Conservation (phyloP, 92 coral and sea anemone genomes). For the Virgularia gustaviana region DNA sequence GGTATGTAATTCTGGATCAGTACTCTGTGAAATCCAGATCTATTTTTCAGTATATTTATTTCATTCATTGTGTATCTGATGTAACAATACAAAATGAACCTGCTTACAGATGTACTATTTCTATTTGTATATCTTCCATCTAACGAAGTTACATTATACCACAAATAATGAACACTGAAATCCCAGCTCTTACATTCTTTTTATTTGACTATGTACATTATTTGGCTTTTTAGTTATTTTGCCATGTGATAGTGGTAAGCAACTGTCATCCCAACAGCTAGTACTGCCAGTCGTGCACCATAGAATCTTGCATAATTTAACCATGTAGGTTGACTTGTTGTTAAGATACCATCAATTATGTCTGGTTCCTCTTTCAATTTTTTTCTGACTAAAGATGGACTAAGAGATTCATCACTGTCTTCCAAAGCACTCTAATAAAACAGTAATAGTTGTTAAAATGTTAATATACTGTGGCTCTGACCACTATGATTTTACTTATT, state of each 20-base stretch:
- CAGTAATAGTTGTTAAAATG: no score
- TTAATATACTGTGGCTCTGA: no score
- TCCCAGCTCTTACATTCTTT: not conserved
- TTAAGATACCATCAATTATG: conserved; percentile 8
- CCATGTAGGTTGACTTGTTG: no score
- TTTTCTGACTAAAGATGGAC: conserved; percentile 16
- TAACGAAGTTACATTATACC: not conserved
- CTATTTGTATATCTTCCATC: not conserved
- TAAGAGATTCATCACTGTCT: not conserved
- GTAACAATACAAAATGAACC: no score
- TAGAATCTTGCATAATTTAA: conserved; percentile 63
- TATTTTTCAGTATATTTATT: no score
- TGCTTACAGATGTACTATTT: not conserved
- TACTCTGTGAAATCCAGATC: no score
- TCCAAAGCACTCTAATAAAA: conserved; percentile 20
- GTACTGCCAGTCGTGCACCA: conserved; percentile 89
- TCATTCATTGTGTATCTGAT: no score
- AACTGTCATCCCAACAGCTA: conserved; percentile 86
- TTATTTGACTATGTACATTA: not conserved
- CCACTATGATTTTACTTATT: no score
- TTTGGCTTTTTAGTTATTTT: not conserved
- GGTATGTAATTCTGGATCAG: no score
- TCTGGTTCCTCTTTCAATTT: conserved; percentile 25
- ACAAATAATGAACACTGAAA: not conserved
- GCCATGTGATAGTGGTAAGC: conserved; percentile 45